Evolutionary conservation across 2,888 invertebrate genomes (phyloP).

Genomic region (Cyclophora albipunctata): DNA sequence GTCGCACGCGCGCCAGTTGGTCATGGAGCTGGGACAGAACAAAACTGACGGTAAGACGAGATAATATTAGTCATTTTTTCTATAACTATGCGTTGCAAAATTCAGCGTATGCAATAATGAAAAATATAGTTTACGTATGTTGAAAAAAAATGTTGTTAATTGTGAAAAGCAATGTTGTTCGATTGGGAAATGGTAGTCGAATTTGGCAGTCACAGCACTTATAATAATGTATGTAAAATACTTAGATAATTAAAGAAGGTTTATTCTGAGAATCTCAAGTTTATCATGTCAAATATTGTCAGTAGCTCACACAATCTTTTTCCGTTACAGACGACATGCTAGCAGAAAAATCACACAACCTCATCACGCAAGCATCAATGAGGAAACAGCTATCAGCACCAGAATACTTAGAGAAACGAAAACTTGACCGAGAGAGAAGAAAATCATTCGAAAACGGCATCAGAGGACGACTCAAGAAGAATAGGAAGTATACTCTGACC

Average conservation of each 20-base stretch:
- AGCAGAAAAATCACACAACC: constrained; percentile 75
- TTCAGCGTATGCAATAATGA: no score
- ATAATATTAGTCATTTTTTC: no score
- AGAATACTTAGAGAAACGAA: constrained; percentile 91
- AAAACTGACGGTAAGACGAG: constrained; percentile 76
- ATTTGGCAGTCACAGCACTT: no score
- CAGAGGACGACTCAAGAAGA: constrained; percentile 76
- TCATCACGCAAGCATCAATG: constrained; percentile 75
- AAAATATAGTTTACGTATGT: no score
- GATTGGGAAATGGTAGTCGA: no score
- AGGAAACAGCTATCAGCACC: constrained; percentile 89
- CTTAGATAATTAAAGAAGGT: no score
- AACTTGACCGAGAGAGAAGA: constrained; percentile 81
- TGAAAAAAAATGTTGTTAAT: not conserved
- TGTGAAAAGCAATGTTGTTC: no score
- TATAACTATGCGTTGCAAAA: no score
- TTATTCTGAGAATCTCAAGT: no score
- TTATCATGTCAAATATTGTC: no score
- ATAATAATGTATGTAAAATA: no score
- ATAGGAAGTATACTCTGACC: constrained; percentile 57
- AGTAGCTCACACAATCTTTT: not conserved
- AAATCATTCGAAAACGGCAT: constrained; percentile 78
- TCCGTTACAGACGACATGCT: constrained; percentile 74
- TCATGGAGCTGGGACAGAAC: constrained; percentile 90
- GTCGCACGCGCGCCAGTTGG: constrained; percentile 93